Evolutionary conservation across 1,140 invertebrate genomes (phyloP).

Genomic region (Lasioglossum baleicum): DNA sequence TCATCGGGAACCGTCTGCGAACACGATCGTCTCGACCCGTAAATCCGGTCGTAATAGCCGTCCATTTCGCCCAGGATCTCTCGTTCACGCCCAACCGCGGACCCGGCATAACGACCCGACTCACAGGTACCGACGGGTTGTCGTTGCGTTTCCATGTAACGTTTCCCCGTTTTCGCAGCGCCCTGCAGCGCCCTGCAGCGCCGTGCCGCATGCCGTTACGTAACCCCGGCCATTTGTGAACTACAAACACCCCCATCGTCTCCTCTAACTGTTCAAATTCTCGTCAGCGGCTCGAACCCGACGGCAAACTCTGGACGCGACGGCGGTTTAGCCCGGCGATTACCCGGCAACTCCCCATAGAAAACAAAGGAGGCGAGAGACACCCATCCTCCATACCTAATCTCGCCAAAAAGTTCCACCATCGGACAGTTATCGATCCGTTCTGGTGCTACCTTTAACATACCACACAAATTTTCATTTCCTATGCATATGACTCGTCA

Average conservation of each 20-base stretch:
- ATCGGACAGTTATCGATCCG: too few relatives aligned
- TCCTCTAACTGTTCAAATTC: neutral
- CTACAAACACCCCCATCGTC: slow-evolving; percentile 26
- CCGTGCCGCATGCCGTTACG: slow-evolving; percentile 12
- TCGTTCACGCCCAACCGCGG: slow-evolving; percentile 4
- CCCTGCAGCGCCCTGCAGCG: neutral
- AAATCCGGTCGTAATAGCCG: slow-evolving; percentile 31
- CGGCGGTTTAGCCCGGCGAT: neutral
- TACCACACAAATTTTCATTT: too few relatives aligned
- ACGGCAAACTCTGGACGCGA: slow-evolving; percentile 1
- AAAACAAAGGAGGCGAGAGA: too few relatives aligned
- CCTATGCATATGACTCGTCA: too few relatives aligned
- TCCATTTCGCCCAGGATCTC: neutral
- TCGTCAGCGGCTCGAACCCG: slow-evolving; percentile 17
- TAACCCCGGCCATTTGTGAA: slow-evolving; percentile 31
- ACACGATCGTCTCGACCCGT: neutral
- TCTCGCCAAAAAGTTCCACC: too few relatives aligned
- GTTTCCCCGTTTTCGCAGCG: neutral
- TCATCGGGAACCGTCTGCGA: neutral
- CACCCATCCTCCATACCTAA: too few relatives aligned
- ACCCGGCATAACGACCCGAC: neutral
- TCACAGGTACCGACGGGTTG: neutral
- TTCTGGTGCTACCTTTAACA: too few relatives aligned
- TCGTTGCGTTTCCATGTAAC: slow-evolving; percentile 25
- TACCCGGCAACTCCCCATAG: too few relatives aligned